Conservation (phyloP, 2,797 vertebrate species). For the Spheniscus humboldti region DNA sequence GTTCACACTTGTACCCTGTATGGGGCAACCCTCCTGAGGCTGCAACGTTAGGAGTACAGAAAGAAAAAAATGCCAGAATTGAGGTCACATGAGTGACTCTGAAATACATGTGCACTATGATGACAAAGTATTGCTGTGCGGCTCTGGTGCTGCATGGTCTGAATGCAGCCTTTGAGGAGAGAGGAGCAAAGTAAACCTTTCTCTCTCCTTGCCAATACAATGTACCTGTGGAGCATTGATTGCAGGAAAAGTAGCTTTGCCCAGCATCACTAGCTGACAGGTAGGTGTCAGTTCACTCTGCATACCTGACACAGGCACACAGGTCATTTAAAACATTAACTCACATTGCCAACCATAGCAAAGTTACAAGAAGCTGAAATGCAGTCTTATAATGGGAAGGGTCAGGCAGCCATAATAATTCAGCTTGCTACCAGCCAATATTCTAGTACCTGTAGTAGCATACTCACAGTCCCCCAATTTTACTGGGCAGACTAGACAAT, state of each 20-base stretch:
- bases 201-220: background rate
- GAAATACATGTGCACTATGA: background rate
- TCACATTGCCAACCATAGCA: background rate
- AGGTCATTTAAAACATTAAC: background rate
- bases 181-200: background rate
- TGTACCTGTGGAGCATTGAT: rapidly evolving
- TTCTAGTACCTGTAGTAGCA: background rate
- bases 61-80: background rate
- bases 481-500: background rate
- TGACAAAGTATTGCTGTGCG: background rate
- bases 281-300: background rate
- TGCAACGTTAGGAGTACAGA: background rate
- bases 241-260: background rate
- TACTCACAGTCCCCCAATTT: background rate
- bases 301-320: background rate
- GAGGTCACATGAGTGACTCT: background rate
- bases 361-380: background rate
- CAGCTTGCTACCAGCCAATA: background rate
- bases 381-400: background rate
- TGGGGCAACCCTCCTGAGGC: background rate
- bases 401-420: background rate
- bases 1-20: background rate
- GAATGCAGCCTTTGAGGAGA: background rate
- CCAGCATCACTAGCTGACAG: background rate
- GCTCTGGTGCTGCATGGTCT: background rate